A percentile compares a stretch with the other conserved stretches of the same genome.
Evolutionary conservation across 2,888 invertebrate genomes (phyloP).

Genomic region (Trichopria drosophilae): DNA sequence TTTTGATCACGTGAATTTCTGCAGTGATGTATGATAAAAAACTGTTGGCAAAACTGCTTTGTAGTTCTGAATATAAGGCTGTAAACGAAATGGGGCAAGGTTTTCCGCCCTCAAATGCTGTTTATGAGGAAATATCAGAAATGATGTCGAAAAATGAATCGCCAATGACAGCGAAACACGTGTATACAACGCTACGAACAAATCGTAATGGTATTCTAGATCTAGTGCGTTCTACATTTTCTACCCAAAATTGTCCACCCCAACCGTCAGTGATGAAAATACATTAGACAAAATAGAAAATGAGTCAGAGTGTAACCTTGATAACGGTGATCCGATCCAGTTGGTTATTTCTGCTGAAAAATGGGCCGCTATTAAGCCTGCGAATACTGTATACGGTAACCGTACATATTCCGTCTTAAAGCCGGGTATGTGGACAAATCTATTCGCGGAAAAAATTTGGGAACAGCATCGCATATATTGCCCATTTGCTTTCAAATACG

Average conservation of each 20-base stretch:
- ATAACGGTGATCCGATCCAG: too few relatives aligned
- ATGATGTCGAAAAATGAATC: conserved; percentile 9
- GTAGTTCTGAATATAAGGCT: conserved; percentile 5
- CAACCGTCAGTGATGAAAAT: too few relatives aligned
- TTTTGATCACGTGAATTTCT: too few relatives aligned
- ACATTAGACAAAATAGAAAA: too few relatives aligned
- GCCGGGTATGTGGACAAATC: conserved; percentile 7
- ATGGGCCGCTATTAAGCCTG: background rate
- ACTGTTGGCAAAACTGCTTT: too few relatives aligned
- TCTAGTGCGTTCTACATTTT: background rate
- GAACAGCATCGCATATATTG: conserved; percentile 19
- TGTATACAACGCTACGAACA: conserved; percentile 8
- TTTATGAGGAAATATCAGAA: too few relatives aligned
- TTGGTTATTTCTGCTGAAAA: background rate
- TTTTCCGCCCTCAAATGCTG: conserved; percentile 4
- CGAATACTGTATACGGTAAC: background rate
- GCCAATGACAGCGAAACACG: conserved; percentile 8
- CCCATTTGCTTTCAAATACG: conserved; percentile 14
- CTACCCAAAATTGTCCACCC: too few relatives aligned
- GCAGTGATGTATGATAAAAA: too few relatives aligned
- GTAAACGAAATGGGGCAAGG: background rate
- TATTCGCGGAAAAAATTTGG: conserved; percentile 15
- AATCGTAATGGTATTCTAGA: conserved; percentile 5
- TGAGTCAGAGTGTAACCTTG: too few relatives aligned
- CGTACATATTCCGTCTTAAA: conserved; percentile 2